Conservation (phyloP, 2,113 vertebrate genomes). For the Eublepharis macularius region DNA sequence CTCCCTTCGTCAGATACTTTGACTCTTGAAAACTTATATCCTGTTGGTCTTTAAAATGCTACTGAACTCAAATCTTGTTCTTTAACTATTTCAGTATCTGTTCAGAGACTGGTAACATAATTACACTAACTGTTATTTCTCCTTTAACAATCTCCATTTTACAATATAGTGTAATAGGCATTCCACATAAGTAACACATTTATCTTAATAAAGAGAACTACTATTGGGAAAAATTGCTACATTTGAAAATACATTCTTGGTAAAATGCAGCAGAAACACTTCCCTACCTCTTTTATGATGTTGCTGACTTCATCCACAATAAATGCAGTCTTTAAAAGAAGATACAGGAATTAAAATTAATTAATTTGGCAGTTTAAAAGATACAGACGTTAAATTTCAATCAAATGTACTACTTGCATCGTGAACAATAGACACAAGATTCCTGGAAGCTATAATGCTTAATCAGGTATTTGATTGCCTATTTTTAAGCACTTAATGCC, state of each 20-base stretch:
- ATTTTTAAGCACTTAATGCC: not conserved
- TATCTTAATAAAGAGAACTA: not conserved
- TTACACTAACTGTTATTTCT: not conserved
- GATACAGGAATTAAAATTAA: too few relatives aligned
- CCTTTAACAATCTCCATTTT: not conserved
- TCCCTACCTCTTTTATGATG: slow-evolving; percentile 91
- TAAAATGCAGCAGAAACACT: not conserved
- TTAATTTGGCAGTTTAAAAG: too few relatives aligned
- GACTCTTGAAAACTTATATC: too few relatives aligned
- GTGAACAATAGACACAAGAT: not conserved
- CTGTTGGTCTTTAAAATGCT: too few relatives aligned
- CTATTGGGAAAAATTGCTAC: not conserved
- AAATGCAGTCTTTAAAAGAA: slow-evolving; percentile 80
- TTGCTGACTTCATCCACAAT: slow-evolving; percentile 90
- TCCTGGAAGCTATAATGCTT: not conserved
- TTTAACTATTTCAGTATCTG: not conserved
- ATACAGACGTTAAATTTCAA: not conserved
- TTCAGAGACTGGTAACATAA: not conserved
- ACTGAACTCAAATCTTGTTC: too few relatives aligned
- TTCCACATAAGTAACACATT: not conserved
- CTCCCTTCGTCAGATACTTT: too few relatives aligned
- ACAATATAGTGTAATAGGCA: not conserved
- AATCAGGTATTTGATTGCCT: not conserved
- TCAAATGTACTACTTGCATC: not conserved
- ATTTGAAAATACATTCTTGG: not conserved